These are phyloP conservation scores for Archilochus colubris DNA, from an alignment of 2,113 vertebrate genomes.

Conservation along the genomic window DNA sequence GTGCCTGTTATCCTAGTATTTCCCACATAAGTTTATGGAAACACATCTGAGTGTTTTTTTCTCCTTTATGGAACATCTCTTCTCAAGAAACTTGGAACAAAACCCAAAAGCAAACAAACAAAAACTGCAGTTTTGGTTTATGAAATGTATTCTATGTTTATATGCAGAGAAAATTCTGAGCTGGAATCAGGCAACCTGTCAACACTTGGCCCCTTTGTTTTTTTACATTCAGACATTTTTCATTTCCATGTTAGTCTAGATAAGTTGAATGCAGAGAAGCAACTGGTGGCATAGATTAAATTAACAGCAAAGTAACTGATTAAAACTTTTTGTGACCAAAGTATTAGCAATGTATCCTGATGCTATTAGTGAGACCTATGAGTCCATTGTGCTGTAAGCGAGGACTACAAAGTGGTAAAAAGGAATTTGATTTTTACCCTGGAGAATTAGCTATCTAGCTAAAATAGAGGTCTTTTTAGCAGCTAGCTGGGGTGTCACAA, in stretches of 20 bases:
- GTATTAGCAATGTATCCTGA: not conserved
- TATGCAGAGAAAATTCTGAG: slow-evolving; percentile 9
- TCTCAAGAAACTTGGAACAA: slow-evolving; percentile 21
- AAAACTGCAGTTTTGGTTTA: not conserved
- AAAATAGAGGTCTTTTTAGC: not conserved
- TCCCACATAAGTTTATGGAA: not conserved
- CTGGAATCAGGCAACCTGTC: slow-evolving; percentile 3
- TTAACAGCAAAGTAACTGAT: not conserved
- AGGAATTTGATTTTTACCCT: not conserved
- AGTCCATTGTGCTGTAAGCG: not conserved
- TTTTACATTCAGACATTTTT: not conserved
- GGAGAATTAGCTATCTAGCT: not conserved
- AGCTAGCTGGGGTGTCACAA: not conserved
- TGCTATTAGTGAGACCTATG: not conserved
- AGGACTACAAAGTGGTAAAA: not conserved
- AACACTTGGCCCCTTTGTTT: not conserved
- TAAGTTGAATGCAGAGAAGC: not conserved
- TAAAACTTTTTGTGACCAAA: not conserved
- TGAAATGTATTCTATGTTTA: slow-evolving; percentile 30
- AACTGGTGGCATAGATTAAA: not conserved
- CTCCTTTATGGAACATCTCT: not conserved
- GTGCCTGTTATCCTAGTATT: not conserved
- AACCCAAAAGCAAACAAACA: slow-evolving; percentile 32
- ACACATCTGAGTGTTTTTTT: not conserved
- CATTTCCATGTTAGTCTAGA: not conserved